These are phyloP conservation scores for Agrochola litura DNA, from an alignment of 2,888 invertebrate genomes.

Conservation along the genomic window DNA sequence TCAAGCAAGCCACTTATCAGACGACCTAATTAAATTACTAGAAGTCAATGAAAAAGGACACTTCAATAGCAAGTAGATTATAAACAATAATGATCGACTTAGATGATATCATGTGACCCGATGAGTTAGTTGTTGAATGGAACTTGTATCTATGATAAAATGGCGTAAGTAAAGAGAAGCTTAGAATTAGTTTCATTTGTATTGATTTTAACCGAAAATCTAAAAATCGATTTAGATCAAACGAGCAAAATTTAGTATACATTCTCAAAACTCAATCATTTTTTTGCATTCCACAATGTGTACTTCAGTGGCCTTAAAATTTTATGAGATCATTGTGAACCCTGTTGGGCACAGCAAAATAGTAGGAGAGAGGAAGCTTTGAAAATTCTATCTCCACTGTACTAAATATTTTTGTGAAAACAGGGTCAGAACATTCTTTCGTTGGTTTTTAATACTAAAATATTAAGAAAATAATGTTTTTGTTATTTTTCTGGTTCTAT, in stretches of 20 bases:
- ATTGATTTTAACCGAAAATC: not conserved
- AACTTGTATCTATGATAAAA: not conserved
- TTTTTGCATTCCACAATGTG: too few species aligned
- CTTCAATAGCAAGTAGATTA: conserved; percentile 7
- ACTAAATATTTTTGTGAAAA: too few species aligned
- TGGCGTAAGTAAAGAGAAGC: not conserved
- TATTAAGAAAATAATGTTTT: not conserved
- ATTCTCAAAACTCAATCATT: too few species aligned
- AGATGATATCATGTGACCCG: not conserved
- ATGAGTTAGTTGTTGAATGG: not conserved
- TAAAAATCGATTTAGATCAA: too few species aligned
- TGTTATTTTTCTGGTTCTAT: not conserved
- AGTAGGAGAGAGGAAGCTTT: too few species aligned
- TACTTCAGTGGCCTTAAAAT: too few species aligned
- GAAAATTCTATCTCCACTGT: too few species aligned
- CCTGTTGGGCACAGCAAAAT: too few species aligned
- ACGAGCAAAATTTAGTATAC: too few species aligned
- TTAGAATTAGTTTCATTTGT: not conserved
- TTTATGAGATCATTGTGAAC: too few species aligned
- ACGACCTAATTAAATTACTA: conserved; percentile 40
- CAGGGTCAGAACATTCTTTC: not conserved
- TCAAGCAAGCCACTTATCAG: conserved; percentile 17
- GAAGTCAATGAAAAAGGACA: conserved; percentile 37
- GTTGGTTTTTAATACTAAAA: not conserved
- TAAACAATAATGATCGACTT: conserved; percentile 11